A percentile compares a stretch with the other conserved stretches of the same genome.
Conservation (phyloP, 2,888 invertebrate species). For the Bellardia bayeri region DNA sequence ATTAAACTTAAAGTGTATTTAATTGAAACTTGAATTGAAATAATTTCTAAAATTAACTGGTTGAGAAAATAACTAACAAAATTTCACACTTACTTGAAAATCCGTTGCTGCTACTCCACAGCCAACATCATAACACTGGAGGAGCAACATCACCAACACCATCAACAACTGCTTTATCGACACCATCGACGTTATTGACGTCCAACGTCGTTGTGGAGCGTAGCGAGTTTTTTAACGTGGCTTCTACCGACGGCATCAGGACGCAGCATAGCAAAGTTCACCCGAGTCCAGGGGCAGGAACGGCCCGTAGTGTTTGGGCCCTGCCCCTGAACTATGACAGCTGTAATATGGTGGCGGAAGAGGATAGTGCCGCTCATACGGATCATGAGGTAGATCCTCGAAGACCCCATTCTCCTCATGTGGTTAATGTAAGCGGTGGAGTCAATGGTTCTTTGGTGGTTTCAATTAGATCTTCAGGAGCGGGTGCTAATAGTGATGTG, state of each 20-base stretch:
- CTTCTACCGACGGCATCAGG: conserved; percentile 83
- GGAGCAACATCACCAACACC: conserved; percentile 71
- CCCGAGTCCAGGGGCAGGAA: conserved; percentile 91
- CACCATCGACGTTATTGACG: conserved; percentile 71
- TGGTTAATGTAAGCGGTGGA: conserved; percentile 74
- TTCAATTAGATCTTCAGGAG: conserved; percentile 50
- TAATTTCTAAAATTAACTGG: conserved; percentile 43
- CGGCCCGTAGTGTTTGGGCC: conserved; percentile 94
- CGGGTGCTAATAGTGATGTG: conserved; percentile 24
- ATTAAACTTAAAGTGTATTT: too few species aligned
- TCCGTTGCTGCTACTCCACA: conserved; percentile 77
- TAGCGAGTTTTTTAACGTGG: conserved; percentile 83
- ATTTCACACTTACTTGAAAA: conserved; percentile 82
- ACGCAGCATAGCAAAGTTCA: conserved; percentile 87
- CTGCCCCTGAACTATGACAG: conserved; percentile 90
- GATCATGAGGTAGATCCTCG: conserved; percentile 82
- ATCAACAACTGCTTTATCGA: conserved; percentile 63
- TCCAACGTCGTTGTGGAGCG: conserved; percentile 78
- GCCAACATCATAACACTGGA: conserved; percentile 78
- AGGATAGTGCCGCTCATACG: conserved; percentile 85
- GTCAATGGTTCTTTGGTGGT: conserved; percentile 75
- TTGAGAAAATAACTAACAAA: conserved; percentile 77
- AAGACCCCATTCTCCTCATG: conserved; percentile 79
- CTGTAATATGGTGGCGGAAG: conserved; percentile 91
- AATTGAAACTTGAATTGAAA: background rate